Evolutionary conservation across 2,888 invertebrate species (phyloP), one percentile per base, ranked within the genome.

Genomic region (Rambutsinella grinnellia): DNA sequence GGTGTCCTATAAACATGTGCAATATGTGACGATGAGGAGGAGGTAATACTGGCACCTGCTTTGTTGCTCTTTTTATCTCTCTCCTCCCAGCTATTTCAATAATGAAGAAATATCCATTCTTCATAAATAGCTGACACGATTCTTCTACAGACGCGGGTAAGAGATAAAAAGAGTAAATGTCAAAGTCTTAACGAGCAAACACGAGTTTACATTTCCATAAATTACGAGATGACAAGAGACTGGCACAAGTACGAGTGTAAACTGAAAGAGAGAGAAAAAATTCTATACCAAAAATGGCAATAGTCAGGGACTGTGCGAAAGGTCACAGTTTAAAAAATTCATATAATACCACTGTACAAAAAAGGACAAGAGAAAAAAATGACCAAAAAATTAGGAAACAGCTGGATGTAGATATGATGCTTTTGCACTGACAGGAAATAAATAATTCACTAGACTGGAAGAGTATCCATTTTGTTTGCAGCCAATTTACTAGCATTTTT

Each of bases 141-240:
- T n/a, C n/a, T n/a, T n/a, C n/a, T n/a, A n/a, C n/a, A n/a, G n/a
- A n/a, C n/a, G n/a, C n/a, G n/a, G n/a, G n/a, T n/a, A n/a, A n/a
- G n/a, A n/a, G n/a, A n/a, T 36, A 36, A 36, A 36, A 36, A 36
- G 36, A 36, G 56, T 54, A 70, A 70, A 70, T 70, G 69, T 70
- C 70, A 70, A 56, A 53, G 56, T 62, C 62, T 70, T 70, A 70
- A 70, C 70, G 62, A 70, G 62, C 54, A 21, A 62, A 56, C 70
- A 62, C 47, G 70, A 70, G 70, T 70, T 70, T 70, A 54, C 47
- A 70, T 26, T 70, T 70, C 56, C 61, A 70, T 70, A 70, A 70
- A 70, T 70, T 70, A 62, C 17, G 1, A 53, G 62, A 27, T 70
- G 70, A 70, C 70, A 62, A 36, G n/a, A n/a, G n/a, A n/a, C n/a